Base-by-base conservation (phyloP, 1,140 invertebrate species). In the Magallana gigas region DNA sequence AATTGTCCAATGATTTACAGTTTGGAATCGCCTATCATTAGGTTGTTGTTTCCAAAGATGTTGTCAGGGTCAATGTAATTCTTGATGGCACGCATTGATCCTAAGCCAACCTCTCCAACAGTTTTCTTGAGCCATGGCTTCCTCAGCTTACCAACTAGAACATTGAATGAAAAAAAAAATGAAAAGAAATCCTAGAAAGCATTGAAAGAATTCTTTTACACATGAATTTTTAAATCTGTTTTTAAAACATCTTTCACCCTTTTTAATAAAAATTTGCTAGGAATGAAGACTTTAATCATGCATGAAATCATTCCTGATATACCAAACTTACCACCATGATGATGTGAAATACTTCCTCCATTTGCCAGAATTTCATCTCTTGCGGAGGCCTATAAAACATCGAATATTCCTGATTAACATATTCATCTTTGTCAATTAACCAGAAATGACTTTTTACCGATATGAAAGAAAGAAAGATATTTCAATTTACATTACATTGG, bases 291-390 rank as follows among this genome's bases (percentile, higher is more conserved):
- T 48, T 48, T 48, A 48, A 48, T 48, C 36, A 48, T 4, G 36
- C 36, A 48, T 48, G 36, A 48, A 48, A 48, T 62, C 14, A 23
- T 68, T 18, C n/a, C 4, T 23, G 5, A 48, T 48, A 48, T 48
- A 36, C n/a, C 57, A 86, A 16, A 76, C 90, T 84, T 88, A 94
- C 94, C 93, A 64, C 98, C 98, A 94, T 99, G 98, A 95, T 99
- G 98, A 95, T 99, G 98, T 0, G 98, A 99, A 88, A 99, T 96
- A 88, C 98, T 98, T 64, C 98, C 98, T 59, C 98, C 98, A 93
- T 95, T 96, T 1, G 97, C 97, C 14, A 99, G 95, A 87, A 99
- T 99, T 95, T 99, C 98, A 90, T 99, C 97, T 64, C 99, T 95
- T 0, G 98, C 98, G 82, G 96, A 96, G 29, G 96, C 96, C 95